Evolutionary conservation across 2,797 vertebrate species (phyloP).

Genomic region (Parauchenoglanis ngamensis): DNA sequence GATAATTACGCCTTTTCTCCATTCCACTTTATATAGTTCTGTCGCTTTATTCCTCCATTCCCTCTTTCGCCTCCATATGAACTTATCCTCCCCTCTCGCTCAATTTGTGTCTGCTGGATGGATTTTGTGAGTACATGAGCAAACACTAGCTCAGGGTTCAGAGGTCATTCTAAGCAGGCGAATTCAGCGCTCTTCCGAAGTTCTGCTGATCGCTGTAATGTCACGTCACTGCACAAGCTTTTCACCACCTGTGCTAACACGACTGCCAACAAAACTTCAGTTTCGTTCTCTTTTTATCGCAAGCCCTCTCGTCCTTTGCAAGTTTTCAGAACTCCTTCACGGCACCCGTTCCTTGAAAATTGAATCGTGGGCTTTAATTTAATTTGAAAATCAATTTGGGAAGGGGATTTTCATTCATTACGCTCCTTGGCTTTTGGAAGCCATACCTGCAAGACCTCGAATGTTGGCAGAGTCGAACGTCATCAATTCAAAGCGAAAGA

Average conservation of each 20-base stretch:
- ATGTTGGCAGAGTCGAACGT: slow-evolving; percentile 69
- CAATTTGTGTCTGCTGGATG: neutral
- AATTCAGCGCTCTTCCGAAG: neutral
- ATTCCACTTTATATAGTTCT: slow-evolving; percentile 66
- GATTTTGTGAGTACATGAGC: neutral
- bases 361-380: slow-evolving; percentile 77
- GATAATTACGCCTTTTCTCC: slow-evolving; percentile 73
- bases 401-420: slow-evolving; percentile 79
- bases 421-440: slow-evolving; percentile 70
- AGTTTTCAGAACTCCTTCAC: slow-evolving; percentile 73
- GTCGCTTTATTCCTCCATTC: neutral
- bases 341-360: slow-evolving; percentile 71
- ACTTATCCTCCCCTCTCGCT: neutral
- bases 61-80: neutral
- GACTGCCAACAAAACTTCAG: slow-evolving; percentile 64
- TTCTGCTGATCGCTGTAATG: neutral
- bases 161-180: neutral
- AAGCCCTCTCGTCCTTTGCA: slow-evolving; percentile 63
- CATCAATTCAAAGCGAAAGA: slow-evolving; percentile 72
- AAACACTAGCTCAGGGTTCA: neutral
- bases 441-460: slow-evolving; percentile 73
- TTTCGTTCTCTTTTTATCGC: slow-evolving; percentile 68
- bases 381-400: slow-evolving; percentile 78
- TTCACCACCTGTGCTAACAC: slow-evolving; percentile 77
- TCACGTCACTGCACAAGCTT: slow-evolving; percentile 34